phyloP scores from a whole-genome alignment of 1,140 invertebrate genomes.

The Scaptomyza pallida region DNA sequence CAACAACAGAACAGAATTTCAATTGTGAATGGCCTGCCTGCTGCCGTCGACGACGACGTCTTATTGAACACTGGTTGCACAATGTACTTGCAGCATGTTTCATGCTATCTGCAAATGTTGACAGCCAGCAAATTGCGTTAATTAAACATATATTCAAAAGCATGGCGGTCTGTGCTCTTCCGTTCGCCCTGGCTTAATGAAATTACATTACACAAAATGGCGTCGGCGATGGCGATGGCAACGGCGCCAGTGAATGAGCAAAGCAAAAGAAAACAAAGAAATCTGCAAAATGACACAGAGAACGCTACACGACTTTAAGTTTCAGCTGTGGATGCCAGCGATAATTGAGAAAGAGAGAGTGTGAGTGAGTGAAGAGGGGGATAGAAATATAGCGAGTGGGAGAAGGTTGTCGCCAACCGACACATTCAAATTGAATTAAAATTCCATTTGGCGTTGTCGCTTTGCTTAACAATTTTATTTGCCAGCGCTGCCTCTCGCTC shows the following conservation, averaged over 20 bases:
- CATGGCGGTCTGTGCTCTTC: constrained; percentile 32
- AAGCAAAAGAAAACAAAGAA: constrained; percentile 47
- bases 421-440: constrained; percentile 78
- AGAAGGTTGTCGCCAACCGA: not conserved
- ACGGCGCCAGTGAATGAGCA: constrained; percentile 15
- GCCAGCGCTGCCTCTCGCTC: too few species aligned
- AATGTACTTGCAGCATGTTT: not conserved
- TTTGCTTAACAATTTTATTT: constrained; percentile 63
- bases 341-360: constrained; percentile 54
- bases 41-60: too few species aligned
- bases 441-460: constrained; percentile 76
- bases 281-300: constrained; percentile 40
- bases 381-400: not conserved
- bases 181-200: constrained; percentile 56
- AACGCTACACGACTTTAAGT: constrained; percentile 14
- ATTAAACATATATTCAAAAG: constrained; percentile 56
- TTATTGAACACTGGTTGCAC: not conserved
- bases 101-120: constrained; percentile 24
- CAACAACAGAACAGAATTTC: constrained; percentile 9
- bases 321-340: constrained; percentile 30
- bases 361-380: not conserved
- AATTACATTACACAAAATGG: constrained; percentile 67
- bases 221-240: constrained; percentile 50
- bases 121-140: constrained; percentile 40
- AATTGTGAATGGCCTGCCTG: constrained; percentile 14